phyloP scores from a whole-genome alignment of 2,113 vertebrate genomes.

The Callithrix jacchus region DNA sequence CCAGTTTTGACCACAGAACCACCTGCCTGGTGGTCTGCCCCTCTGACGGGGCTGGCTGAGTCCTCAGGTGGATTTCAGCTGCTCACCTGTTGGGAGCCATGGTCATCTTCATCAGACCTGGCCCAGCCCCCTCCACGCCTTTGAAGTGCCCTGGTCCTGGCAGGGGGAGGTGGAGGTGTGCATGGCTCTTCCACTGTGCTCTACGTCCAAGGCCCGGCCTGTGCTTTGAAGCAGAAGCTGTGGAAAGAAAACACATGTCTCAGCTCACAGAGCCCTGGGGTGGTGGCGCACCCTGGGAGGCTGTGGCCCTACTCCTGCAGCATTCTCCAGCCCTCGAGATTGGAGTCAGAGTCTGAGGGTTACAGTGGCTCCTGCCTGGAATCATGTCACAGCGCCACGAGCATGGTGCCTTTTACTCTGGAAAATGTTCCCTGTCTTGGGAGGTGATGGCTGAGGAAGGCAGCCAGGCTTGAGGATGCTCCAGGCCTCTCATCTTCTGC shows the following conservation, averaged over 20 bases:
- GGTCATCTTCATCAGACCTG: background rate
- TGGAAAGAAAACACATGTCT: background rate
- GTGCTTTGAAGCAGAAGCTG: background rate
- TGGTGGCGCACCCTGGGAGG: too few relatives aligned
- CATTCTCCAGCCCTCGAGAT: too few relatives aligned
- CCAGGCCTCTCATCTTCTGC: background rate
- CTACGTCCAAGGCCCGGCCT: background rate
- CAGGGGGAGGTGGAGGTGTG: too few relatives aligned
- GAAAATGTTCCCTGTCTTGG: background rate
- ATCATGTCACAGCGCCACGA: background rate
- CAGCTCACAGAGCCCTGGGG: background rate
- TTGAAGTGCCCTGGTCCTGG: background rate
- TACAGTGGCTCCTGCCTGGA: rapidly evolving
- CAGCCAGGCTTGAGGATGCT: background rate
- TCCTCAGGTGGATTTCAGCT: too few relatives aligned
- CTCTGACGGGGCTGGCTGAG: background rate
- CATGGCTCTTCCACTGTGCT: background rate
- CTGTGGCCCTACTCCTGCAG: too few relatives aligned
- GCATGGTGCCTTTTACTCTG: background rate
- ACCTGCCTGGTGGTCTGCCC: too few relatives aligned
- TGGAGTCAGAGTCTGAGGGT: background rate
- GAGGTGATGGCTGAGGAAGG: too few relatives aligned
- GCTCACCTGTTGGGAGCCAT: background rate
- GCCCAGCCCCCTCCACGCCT: background rate
- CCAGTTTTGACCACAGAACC: background rate